Percentiles rank a stretch among this genome's conserved stretches.
phyloP scores from a whole-genome alignment of 2,888 invertebrate genomes.

The Apantesis nais region DNA sequence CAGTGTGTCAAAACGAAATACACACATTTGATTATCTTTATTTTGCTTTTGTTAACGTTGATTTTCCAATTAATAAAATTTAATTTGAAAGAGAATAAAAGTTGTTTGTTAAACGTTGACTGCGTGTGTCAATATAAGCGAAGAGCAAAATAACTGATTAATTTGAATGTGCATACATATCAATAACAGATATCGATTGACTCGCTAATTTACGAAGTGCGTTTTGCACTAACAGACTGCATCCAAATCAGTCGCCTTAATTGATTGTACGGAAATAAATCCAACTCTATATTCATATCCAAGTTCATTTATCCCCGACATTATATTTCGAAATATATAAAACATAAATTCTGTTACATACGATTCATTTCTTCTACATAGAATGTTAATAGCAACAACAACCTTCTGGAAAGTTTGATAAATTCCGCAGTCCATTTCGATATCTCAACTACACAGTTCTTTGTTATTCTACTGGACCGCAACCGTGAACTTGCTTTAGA shows the following conservation, averaged over 20 bases:
- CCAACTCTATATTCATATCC: constrained; percentile 58
- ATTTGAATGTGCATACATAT: constrained; percentile 50
- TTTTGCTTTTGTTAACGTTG: constrained; percentile 68
- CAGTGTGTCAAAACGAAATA: constrained; percentile 54
- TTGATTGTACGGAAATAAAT: constrained; percentile 80
- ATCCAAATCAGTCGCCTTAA: constrained; percentile 75
- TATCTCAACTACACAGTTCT: constrained; percentile 79
- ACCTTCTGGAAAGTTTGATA: constrained; percentile 68
- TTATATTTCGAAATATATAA: constrained; percentile 35
- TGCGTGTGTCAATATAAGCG: constrained; percentile 62
- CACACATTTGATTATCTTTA: constrained; percentile 55
- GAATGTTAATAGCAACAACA: constrained; percentile 51
- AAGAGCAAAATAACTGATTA: constrained; percentile 61
- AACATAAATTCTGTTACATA: constrained; percentile 32
- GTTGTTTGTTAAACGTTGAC: constrained; percentile 66
- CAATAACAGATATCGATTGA: constrained; percentile 62
- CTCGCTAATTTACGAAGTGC: constrained; percentile 63
- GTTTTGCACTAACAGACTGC: constrained; percentile 64
- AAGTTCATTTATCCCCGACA: constrained; percentile 49
- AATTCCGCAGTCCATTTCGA: constrained; percentile 77
- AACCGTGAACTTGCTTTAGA: constrained; percentile 74
- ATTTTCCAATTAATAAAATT: constrained; percentile 73
- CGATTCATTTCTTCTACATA: constrained; percentile 39
- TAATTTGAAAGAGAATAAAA: constrained; percentile 71
- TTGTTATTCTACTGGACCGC: constrained; percentile 80